Base-by-base conservation (phyloP, 2,113 vertebrate species). In the Chunga burmeisteri region DNA sequence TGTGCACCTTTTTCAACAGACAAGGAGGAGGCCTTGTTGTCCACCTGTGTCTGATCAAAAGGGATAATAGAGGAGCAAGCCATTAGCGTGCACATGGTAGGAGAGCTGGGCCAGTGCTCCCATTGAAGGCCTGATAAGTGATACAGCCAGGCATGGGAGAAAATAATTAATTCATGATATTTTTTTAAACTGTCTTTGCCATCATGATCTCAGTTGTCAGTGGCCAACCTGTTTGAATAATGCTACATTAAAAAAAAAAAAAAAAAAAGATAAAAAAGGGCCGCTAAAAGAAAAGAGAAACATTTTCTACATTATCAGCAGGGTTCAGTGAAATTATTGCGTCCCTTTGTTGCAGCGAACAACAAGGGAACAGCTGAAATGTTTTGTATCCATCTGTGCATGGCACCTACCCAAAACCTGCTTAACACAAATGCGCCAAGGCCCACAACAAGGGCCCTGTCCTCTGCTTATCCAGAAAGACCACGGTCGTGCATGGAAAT, bases 21-120 rank as follows among this genome's bases (percentile, higher is more conserved):
- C 77, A 95, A 97, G 95, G 81, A 97, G 92, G 95, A 96, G 91
- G 97, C 75, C 97, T 96, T 97, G 96, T 97, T 95, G 95, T 96
- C 96, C 97, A 98, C 98, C 97, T 97, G 97, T 96, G 95, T 95
- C 86, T 97, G 95, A 97, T 98, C 97, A 97, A 97, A 97, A 96
- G 94, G 94, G 94, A 96, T 94, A 96, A 97, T 92, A 92, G 95
- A 94, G 84, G 74, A 96, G 95, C 52, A 93, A 95, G 83, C 96
- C 95, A 97, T 98, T 97, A 98, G 80, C 2, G 67, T 53, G 93
- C 83, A 95, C 92, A 17, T 88, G 93, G 77, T 92, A 97, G 96
- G 87, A 94, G 95, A 96, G 90, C 96, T 92, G 92, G 82, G 87
- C 91, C 86, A 91, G 74, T 92, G 92, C 91, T 96, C 79, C 86